Evolutionary conservation across 2,113 vertebrate genomes (phyloP), one percentile per base, ranked within the genome.

Genomic region (Gymnarchus niloticus): DNA sequence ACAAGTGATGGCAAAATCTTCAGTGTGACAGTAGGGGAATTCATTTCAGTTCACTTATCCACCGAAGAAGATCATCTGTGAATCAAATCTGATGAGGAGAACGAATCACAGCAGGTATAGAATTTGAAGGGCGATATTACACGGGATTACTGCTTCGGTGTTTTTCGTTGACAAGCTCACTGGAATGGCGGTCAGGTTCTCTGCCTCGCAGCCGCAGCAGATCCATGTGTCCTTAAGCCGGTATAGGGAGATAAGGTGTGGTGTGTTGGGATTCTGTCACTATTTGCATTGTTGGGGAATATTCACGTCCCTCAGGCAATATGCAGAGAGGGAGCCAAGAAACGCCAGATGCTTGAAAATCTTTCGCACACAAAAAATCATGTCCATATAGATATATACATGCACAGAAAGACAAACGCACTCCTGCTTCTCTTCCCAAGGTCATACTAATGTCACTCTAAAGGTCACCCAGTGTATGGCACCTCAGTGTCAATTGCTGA

Each of bases 221-320:
- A 89, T 87, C 84, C 69, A 46, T 86, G 87, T 88, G 73, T 80
- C 84, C 83, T 87, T 77, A 86, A 87, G 87, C 86, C 78, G 88
- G 37, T 9, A 56, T 86, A 84, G 78, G 87, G 80, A 84, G 88
- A 88, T 86, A 89, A 89, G 87, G 80, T 65, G 46, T 44, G 14
- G 59, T 84, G 54, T 86, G 85, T 78, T 44, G 87, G 87, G 85
- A 90, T 61, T 65, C 85, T 83, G 49, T 56, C 57, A 84, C 83
- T 81, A 85, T 88, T 89, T 87, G 83, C 86, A 88, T 89, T 86
- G 48, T 69, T 17, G 80, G 87, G 84, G 81, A 86, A 87, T 65
- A 49, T 83, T 57, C 84, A 56, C 9, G 82, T 73, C 85, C 80
- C 46, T 3, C 44, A 84, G 85, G 81, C 83, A 14, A 44, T 46